Evolutionary conservation across 2,113 vertebrate genomes (phyloP), one percentile per base, ranked within the genome.

Genomic region (Phoenicopterus ruber): DNA sequence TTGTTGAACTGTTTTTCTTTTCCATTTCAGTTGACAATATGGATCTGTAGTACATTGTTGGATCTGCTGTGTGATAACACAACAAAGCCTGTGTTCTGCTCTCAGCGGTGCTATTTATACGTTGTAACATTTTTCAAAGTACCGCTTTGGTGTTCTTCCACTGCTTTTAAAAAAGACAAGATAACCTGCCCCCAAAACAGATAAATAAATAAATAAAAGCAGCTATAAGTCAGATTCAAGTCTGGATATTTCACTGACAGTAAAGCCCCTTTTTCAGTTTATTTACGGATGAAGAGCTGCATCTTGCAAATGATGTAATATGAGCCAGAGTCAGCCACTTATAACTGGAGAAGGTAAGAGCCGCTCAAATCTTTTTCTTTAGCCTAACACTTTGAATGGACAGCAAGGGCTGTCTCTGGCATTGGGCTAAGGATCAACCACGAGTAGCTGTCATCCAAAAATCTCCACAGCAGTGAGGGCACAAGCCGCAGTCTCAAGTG

Each of bases 1-100:
- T 93, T 96, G 96, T 97, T 96, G 95, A 96, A 96, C 94, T 96
- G 93, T 89, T 97, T 96, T 85, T 91, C 87, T 93, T 90, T 90
- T 90, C 93, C 80, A 88, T 97, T 95, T 96, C 95, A 87, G 88
- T 92, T 95, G 90, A 96, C 95, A 97, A 91, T 94, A 93, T 94
- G 91, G 95, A 89, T 97, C 94, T 94, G 91, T 94, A 95, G 82
- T 97, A 84, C 83, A 95, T 96, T 97, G 95, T 94, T 95, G 96
- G 91, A 96, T 96, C 93, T 93, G 73, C 70, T 83, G 77, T 86
- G 89, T 95, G 95, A 97, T 94, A 97, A 86, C 94, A 95, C 90
- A 96, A 97, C 94, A 97, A 97, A 96, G 93, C 84, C 80, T 94
- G 69, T 95, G 87, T 94, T 95, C 89, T 82, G 70, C 86, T 96